Conservation (phyloP, 2,888 invertebrate species). For the Subacronicta megacephala region DNA sequence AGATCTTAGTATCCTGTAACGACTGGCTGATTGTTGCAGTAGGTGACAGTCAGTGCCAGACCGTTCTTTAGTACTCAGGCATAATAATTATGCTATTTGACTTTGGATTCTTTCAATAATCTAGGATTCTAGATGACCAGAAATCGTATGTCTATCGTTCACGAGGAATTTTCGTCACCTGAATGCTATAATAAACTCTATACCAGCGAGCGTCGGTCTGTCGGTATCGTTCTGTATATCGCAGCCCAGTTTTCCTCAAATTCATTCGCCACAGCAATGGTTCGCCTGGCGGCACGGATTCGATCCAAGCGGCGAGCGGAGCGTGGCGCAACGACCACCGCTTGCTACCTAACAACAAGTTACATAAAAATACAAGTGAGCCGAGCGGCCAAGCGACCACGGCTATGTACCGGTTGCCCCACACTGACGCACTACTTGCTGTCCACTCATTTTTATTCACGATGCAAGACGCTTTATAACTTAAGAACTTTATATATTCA, state of each 20-base stretch:
- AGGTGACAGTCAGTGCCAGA: too few relatives aligned
- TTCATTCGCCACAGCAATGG: slow-evolving; percentile 53
- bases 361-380: slow-evolving; percentile 83
- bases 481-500: slow-evolving; percentile 51
- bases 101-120: too few relatives aligned
- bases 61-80: too few relatives aligned
- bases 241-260: slow-evolving; percentile 61
- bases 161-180: too few relatives aligned
- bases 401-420: slow-evolving; percentile 76
- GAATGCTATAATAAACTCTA: slow-evolving; percentile 7
- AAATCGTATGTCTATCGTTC: too few relatives aligned
- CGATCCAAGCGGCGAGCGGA: slow-evolving; percentile 56
- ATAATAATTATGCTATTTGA: too few relatives aligned
- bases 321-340: slow-evolving; percentile 71
- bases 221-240: slow-evolving; percentile 41
- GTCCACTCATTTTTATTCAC: slow-evolving; percentile 69
- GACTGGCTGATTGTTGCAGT: too few relatives aligned
- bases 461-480: slow-evolving; percentile 47
- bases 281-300: slow-evolving; percentile 40
- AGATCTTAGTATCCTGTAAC: too few relatives aligned
- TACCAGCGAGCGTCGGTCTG: slow-evolving; percentile 10
- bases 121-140: too few relatives aligned
- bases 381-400: slow-evolving; percentile 57
- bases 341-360: slow-evolving; percentile 68
- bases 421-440: slow-evolving; percentile 57